Evolutionary conservation across 2,113 vertebrate genomes (phyloP), one percentile per base, ranked within the genome.

Genomic region (Ancistrus triradiatus): DNA sequence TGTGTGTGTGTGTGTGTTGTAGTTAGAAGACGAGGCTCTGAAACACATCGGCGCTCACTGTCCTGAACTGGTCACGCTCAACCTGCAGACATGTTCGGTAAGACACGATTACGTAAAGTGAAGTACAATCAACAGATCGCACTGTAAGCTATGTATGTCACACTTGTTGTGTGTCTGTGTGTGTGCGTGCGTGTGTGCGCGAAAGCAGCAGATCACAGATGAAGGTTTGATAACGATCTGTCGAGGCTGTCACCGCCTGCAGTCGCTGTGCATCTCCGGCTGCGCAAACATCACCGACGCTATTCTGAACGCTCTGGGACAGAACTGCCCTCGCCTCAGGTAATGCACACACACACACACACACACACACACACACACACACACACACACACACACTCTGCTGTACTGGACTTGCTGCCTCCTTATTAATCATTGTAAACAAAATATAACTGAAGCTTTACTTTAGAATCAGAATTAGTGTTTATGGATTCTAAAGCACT

Each of bases 201-300:
- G 15, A 59, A 74, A 86, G 83, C 84, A 99, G 96, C 96, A 98
- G 89, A 95, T 99, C 84, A 98, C 96, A 77, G 96, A 99, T 18
- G 95, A 99, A 10, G 96, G 96, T 56, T 91, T 99, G 76, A 97
- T 98, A 81, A 98, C 93, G 47, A 98, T 99, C 81, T 99, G 96
- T 80, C 91, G 96, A 74, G 95, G 95, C 44, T 97, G 95, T 74
- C 95, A 94, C 86, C 94, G 93, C 69, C 80, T 99, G 71, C 96
- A 97, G 79, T 99, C 95, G 48, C 86, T 99, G 46, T 98, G 95
- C 24, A 94, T 97, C 25, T 98, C 96, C 0, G 95, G 95, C 83
- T 99, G 96, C 78, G 92, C 87, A 85, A 98, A 95, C 84, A 97
- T 99, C 78, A 98, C 95, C 50, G 96, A 99, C 51, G 92, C 94